These are phyloP conservation scores for Dryococelus australis DNA, from an alignment of 2,888 invertebrate genomes.

Conservation along the genomic window DNA sequence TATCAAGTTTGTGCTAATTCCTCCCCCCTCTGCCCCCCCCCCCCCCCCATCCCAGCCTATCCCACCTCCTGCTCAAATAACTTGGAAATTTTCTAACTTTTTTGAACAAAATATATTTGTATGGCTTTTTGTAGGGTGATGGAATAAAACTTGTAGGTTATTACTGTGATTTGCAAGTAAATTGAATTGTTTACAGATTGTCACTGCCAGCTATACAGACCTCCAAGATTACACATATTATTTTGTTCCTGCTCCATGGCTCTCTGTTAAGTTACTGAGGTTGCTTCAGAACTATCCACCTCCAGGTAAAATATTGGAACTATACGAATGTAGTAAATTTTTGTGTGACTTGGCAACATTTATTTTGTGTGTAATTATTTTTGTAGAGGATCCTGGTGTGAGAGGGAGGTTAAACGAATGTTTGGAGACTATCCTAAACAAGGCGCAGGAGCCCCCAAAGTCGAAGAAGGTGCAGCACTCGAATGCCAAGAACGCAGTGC, in stretches of 20 bases:
- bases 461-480: slow-evolving; percentile 99
- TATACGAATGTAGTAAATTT: not conserved
- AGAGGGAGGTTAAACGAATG: slow-evolving; percentile 96
- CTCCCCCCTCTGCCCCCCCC: too few species aligned
- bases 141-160: too few species aligned
- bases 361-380: slow-evolving; percentile 39
- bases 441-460: slow-evolving; percentile 99
- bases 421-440: slow-evolving; percentile 96
- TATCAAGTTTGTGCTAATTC: too few species aligned
- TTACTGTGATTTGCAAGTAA: not conserved
- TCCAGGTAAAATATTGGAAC: slow-evolving; percentile 67
- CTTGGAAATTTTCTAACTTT: too few species aligned
- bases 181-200: slow-evolving; percentile 71
- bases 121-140: too few species aligned
- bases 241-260: slow-evolving; percentile 99
- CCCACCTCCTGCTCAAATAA: too few species aligned
- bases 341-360: not conserved
- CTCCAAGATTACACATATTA: slow-evolving; percentile 99
- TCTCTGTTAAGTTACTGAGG: slow-evolving; percentile 95
- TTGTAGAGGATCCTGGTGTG: slow-evolving; percentile 93
- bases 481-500: slow-evolving; percentile 99
- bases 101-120: too few species aligned
- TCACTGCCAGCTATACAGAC: slow-evolving; percentile 98
- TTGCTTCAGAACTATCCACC: slow-evolving; percentile 98
- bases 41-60: too few species aligned